Percentiles rank a stretch among this genome's conserved stretches.
phyloP scores from a whole-genome alignment of 1,140 invertebrate genomes.

The Drosophila gunungcola region DNA sequence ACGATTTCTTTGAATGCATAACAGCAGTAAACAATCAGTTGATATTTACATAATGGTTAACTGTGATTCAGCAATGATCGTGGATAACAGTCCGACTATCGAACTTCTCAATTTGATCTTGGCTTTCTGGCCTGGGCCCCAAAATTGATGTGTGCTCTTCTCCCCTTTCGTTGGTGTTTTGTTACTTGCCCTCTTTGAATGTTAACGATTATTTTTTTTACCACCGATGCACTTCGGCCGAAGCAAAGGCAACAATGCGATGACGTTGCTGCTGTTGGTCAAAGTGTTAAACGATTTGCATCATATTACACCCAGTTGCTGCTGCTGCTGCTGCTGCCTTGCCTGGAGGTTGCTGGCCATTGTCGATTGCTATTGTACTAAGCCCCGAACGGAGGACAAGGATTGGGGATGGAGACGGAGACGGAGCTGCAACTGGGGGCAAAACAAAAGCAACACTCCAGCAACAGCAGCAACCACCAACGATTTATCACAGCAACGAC shows the following conservation, averaged over 20 bases:
- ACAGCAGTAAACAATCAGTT: constrained; percentile 26
- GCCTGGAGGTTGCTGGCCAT: constrained; percentile 54
- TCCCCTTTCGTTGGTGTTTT: constrained; percentile 40
- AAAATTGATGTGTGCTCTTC: constrained; percentile 13
- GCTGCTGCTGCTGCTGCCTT: constrained; percentile 53
- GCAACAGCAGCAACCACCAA: constrained; percentile 60
- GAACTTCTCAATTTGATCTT: constrained; percentile 27
- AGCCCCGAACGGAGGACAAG: constrained; percentile 40
- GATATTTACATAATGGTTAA: constrained; percentile 36
- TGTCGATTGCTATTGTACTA: constrained; percentile 77
- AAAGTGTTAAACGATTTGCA: constrained; percentile 82
- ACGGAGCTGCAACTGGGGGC: constrained; percentile 26
- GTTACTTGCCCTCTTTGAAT: constrained; percentile 36
- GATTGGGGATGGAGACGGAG: constrained; percentile 10
- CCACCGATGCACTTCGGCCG: constrained; percentile 66
- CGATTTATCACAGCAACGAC: constrained; percentile 78
- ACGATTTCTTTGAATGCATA: constrained; percentile 37
- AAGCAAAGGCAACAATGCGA: constrained; percentile 63
- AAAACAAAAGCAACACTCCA: constrained; percentile 50
- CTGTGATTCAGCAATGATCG: constrained; percentile 48
- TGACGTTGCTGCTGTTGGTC: constrained; percentile 69
- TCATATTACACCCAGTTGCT: constrained; percentile 76
- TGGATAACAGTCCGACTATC: constrained; percentile 9
- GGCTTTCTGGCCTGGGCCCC: background rate
- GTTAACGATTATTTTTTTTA: constrained; percentile 32